Evolutionary conservation across 1,140 invertebrate genomes (phyloP), one percentile per base, ranked within the genome.

Genomic region (Zaprionus taronus): DNA sequence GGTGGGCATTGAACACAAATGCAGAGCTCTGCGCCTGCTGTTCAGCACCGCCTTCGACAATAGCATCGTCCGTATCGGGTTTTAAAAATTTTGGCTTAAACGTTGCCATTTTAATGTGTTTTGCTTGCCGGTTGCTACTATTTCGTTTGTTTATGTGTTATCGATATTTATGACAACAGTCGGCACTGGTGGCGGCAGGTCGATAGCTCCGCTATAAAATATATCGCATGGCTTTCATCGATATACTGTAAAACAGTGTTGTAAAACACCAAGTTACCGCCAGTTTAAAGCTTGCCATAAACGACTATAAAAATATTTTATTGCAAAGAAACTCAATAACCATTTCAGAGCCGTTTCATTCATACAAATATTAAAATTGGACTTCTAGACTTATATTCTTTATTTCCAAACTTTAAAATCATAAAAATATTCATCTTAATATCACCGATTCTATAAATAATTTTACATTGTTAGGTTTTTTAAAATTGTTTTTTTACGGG

Each of bases 1-100:
- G 94, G 93, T 97, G 94, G 4, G 96, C 95, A 93, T 99, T 98
- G 82, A 96, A 98, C 1, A 97, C 94, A 93, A 98, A 97, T 60
- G 94, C 94, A 1, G 96, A 96, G 14, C 63, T 62, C 44, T 79
- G 75, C 0, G 75, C 60, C 53, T 73, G 80, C 34, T 82, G 63
- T 1, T 62, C 65, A 11, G 70, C 24, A 14, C 72, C 51, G 1
- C 20, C 47, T 4, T 90, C 85, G 4, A 68, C 17, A 12, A 91
- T 82, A 2, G 86, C 82, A 62, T 90, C 85, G 28, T 90, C 85
- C 0, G 86, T 90, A 15, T 90, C 86, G 0, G 85, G 85, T 57
- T 85, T 90, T 2, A 90, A 4, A 24, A 90, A 90, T 62, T 90
- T 90, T 0, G 85, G 86, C 44, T 90, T 90, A 83, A 90, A 82